phyloP scores from a whole-genome alignment of 2,888 invertebrate species.

The Rhagium mordax region DNA sequence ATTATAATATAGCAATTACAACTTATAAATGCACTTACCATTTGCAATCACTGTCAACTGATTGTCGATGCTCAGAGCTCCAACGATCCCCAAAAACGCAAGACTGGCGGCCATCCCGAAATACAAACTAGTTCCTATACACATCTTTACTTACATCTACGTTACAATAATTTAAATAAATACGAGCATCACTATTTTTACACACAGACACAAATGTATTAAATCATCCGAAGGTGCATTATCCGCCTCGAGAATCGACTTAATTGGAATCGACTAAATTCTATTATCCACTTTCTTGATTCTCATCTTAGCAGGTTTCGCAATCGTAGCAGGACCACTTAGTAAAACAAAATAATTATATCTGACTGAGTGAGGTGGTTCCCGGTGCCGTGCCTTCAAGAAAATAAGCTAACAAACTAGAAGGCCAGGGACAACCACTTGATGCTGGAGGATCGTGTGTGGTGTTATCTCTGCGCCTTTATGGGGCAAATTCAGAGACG shows the following conservation, averaged over 20 bases:
- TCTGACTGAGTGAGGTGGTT: background rate
- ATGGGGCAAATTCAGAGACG: slow-evolving; percentile 24
- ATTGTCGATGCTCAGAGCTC: slow-evolving; percentile 68
- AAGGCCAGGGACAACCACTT: slow-evolving; percentile 32
- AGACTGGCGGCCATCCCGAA: slow-evolving; percentile 53
- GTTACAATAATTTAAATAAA: slow-evolving; percentile 25
- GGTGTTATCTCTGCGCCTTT: slow-evolving; percentile 27
- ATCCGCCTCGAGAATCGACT: slow-evolving; percentile 20
- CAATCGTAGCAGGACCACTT: slow-evolving; percentile 23
- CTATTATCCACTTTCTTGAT: slow-evolving; percentile 28
- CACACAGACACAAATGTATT: slow-evolving; percentile 29
- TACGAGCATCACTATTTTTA: slow-evolving; percentile 34
- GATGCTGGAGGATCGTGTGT: slow-evolving; percentile 29
- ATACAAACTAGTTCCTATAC: slow-evolving; percentile 21
- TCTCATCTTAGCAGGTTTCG: slow-evolving; percentile 26
- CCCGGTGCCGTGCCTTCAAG: slow-evolving; percentile 9
- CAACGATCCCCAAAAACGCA: slow-evolving; percentile 56
- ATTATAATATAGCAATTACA: background rate
- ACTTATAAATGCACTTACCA: slow-evolving; percentile 64
- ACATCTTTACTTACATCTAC: slow-evolving; percentile 14
- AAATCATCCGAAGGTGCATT: slow-evolving; percentile 18
- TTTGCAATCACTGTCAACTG: slow-evolving; percentile 68
- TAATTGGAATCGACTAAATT: slow-evolving; percentile 28
- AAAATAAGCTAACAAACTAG: slow-evolving; percentile 24
- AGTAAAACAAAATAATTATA: background rate